Evolutionary conservation across 2,113 vertebrate genomes (phyloP), one percentile per base, ranked within the genome.

Genomic region (Corythaixoides concolor): DNA sequence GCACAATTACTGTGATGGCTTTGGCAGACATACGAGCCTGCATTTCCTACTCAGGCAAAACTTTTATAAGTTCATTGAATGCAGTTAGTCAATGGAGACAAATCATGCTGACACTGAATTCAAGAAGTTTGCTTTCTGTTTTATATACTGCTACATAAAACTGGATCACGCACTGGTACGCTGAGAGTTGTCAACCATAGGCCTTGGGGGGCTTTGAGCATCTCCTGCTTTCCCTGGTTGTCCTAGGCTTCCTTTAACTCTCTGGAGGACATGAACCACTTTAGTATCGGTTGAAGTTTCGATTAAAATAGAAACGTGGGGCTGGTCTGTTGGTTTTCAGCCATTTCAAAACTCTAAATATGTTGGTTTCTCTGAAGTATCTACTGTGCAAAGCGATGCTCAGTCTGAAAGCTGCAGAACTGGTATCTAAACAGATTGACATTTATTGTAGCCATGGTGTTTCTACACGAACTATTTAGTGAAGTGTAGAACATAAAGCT

Each of bases 151-250:
- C 22, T 77, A 33, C 18, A 15, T 35, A 60, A 60, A 88, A 69
- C 49, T 33, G 47, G 26, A 21, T 49, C 35, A 28, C 1, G 2
- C 4, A 5, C 9, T 32, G 9, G 26, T 18, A 43, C 0, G 0
- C 18, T 63, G 64, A 87, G 16, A 89, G 27, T 30, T 70, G 37
- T 63, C 74, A 87, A 1, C 56, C 21, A 6, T 12, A 28, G 37
- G 13, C n/a, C n/a, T 33, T 30, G 15, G 26, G 26, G 21, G 21
- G 1, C 50, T 68, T 49, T 72, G 7, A 72, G 49, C 8, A 68
- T 50, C 24, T 92, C 20, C 26, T 81, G 17, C 55, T 75, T 81
- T 39, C 24, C 17, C 35, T 87, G 58, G 30, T 75, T 74, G 14
- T 56, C 12, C 7, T 10, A 23, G 58, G 15, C 28, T 87, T 63